phyloP scores from a whole-genome alignment of 2,113 vertebrate genomes.

The Python bivittatus region DNA sequence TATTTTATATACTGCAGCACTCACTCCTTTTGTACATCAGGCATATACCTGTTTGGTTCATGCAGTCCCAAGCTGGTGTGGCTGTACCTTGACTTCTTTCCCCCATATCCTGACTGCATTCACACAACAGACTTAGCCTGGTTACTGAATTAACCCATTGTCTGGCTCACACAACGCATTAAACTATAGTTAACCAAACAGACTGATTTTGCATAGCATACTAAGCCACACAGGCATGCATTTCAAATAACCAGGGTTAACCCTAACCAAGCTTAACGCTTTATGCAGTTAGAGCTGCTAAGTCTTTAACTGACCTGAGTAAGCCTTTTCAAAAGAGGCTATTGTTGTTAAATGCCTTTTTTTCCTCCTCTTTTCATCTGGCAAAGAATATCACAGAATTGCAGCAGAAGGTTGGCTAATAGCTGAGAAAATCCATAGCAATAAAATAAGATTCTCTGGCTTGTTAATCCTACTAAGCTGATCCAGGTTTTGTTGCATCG shows the following conservation, averaged over 20 bases:
- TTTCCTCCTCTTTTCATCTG: neutral
- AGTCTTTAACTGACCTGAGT: neutral
- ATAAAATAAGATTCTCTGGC: neutral
- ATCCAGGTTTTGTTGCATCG: rapidly evolving
- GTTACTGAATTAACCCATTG: neutral
- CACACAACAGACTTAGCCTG: neutral
- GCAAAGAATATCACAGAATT: neutral
- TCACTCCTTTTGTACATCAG: slow-evolving; percentile 48
- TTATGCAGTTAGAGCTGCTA: neutral
- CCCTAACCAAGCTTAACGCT: neutral
- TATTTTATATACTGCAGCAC: slow-evolving; percentile 50
- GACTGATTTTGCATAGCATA: neutral
- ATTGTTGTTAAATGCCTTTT: neutral
- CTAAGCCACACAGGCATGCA: neutral
- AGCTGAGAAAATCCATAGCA: neutral
- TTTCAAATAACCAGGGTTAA: neutral
- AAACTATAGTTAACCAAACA: neutral
- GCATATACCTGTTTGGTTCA: rapidly evolving
- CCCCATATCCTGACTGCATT: neutral
- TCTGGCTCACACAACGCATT: neutral
- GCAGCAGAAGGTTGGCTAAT: neutral
- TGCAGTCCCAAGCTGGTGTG: neutral
- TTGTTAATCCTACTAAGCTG: slow-evolving; percentile 7
- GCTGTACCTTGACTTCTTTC: neutral
- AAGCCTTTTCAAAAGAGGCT: neutral